A percentile compares a stretch with the other conserved stretches of the same genome.
Evolutionary conservation across 2,888 invertebrate species (phyloP).

Genomic region (Tipula vernalis): DNA sequence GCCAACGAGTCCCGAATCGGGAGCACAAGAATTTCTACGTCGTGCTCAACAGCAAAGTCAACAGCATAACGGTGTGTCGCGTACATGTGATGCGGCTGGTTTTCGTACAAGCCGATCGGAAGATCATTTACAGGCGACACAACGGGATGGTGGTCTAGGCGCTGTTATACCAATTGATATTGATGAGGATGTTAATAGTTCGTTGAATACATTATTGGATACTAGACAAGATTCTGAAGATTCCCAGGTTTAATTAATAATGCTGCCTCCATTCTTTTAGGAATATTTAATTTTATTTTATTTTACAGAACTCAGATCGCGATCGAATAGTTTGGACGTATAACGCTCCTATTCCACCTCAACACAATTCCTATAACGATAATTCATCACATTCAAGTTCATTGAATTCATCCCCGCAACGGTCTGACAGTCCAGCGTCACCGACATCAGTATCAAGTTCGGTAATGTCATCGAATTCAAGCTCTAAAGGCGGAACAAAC

Average conservation of each 20-base stretch:
- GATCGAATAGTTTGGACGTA: constrained; percentile 81
- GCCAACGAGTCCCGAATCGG: constrained; percentile 54
- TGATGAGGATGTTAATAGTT: constrained; percentile 88
- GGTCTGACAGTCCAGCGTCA: constrained; percentile 62
- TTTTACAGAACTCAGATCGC: constrained; percentile 30
- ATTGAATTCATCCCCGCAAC: constrained; percentile 36
- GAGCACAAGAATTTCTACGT: constrained; percentile 25
- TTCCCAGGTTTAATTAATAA: constrained; percentile 30
- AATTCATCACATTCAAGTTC: constrained; percentile 33
- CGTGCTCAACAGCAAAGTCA: constrained; percentile 32
- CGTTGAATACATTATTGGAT: constrained; percentile 79
- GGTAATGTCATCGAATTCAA: constrained; percentile 67
- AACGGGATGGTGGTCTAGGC: constrained; percentile 46
- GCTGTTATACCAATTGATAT: constrained; percentile 77
- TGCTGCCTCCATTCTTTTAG: not conserved
- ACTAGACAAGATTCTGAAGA: constrained; percentile 48
- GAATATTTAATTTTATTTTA: not conserved
- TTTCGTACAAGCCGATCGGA: constrained; percentile 85
- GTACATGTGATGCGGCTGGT: constrained; percentile 45
- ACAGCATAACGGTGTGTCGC: constrained; percentile 38
- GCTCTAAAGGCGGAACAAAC: constrained; percentile 44
- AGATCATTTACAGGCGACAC: constrained; percentile 68
- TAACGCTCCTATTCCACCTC: constrained; percentile 59
- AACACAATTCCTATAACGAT: constrained; percentile 28
- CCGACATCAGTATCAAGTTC: constrained; percentile 81